Evolutionary conservation across 2,797 vertebrate genomes (phyloP).

Genomic region (Acropternis orthonyx): DNA sequence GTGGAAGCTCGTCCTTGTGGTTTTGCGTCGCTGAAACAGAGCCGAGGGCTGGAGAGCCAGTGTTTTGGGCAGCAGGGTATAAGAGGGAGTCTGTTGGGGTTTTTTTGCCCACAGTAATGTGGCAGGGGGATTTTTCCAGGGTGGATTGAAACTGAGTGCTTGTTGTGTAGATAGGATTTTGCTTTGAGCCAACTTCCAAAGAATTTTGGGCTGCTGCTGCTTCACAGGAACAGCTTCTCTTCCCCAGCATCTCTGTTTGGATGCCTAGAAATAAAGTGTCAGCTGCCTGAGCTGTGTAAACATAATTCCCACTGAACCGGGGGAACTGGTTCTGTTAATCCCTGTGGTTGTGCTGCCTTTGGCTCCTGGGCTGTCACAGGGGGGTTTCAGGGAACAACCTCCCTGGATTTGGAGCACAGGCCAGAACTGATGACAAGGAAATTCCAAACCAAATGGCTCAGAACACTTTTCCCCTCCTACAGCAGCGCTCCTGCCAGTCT

Average conservation of each 20-base stretch:
- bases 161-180: background rate
- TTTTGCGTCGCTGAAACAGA: background rate
- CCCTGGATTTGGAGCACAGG: background rate
- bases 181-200: constrained; percentile 21
- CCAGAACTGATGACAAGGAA: background rate
- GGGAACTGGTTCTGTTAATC: background rate
- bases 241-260: background rate
- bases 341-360: background rate
- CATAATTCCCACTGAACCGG: background rate
- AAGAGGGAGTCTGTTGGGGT: background rate
- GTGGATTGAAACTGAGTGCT: background rate
- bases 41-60: background rate
- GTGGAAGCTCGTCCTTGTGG: background rate
- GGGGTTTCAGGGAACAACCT: background rate
- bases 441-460: background rate
- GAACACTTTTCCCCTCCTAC: background rate
- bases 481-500: background rate
- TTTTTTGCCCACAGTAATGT: background rate
- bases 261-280: background rate
- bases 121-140: background rate
- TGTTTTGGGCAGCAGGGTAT: background rate
- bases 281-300: background rate
- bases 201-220: background rate
- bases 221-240: constrained; percentile 4
- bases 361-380: background rate